Base-by-base conservation (phyloP, 2,113 vertebrate species). In the Macroglossus sobrinus region DNA sequence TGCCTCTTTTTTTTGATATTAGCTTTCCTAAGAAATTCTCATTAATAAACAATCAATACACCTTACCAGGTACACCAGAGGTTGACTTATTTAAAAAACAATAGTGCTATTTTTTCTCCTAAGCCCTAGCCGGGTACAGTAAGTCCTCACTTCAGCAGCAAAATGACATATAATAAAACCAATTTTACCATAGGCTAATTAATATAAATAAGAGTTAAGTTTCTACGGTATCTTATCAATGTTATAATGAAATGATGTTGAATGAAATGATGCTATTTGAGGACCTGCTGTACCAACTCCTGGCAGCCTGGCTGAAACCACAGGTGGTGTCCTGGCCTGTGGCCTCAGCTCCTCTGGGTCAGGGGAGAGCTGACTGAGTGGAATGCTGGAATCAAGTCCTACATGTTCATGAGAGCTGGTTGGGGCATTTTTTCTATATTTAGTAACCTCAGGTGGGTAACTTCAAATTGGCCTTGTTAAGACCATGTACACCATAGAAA, bases 1-100 rank as follows among this genome's bases (percentile, higher is more conserved):
- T 93, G 69, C 30, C 45, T 50, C 13, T 81, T n/a, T 88, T 88
- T 79, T 35, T 50, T 79, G 66, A 40, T 81, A 59, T 88, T 75
- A 79, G 33, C 64, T 59, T 92, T 71, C n/a, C 21, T 81, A 76
- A 84, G 66, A 68, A 3, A 69, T 76, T 71, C 89, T 45, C 15
- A 30, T 78, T 55, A 78, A 93, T 26, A 40, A 7, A 47, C 12
- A 78, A 45, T 72, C 87, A 38, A 33, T 64, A 43, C 7, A 35
- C 50, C 68, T 91, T 68, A 45, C 8, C 28, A 74, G 61, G 78
- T 47, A 43, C 19, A 16, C 50, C 4, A 47, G 82, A 89, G 66
- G 43, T 7, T 81, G 74, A 14, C n/a, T 89, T 66, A 9, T n/a
- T 91, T 63, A 45, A 74, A 28, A 91, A 85, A n/a, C 53, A 81